phyloP scores from a whole-genome alignment of 2,113 vertebrate species.

The Corydoras sp. region DNA sequence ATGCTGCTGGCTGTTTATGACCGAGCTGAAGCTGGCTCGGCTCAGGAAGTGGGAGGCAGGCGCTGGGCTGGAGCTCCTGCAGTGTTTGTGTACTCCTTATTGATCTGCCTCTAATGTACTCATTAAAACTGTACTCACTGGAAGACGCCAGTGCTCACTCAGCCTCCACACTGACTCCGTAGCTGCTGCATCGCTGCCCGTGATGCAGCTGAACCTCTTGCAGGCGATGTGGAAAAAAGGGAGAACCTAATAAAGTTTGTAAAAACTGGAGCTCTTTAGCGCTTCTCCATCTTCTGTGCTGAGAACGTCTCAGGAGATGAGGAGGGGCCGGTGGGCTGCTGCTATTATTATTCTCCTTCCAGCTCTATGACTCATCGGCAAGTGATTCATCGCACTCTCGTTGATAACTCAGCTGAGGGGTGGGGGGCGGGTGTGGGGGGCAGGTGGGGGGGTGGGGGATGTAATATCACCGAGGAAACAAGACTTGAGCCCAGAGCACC shows the following conservation, averaged over 20 bases:
- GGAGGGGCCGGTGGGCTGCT: conserved; percentile 15
- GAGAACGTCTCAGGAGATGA: conserved; percentile 7
- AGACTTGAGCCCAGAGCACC: conserved; percentile 14
- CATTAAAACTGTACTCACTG: conserved; percentile 65
- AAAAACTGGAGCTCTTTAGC: not conserved
- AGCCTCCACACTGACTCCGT: not conserved
- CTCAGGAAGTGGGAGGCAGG: not conserved
- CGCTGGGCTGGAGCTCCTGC: conserved; percentile 17
- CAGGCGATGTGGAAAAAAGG: not conserved
- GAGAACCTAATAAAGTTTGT: not conserved
- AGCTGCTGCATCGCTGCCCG: not conserved
- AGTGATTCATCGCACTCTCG: conserved; percentile 46
- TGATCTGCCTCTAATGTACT: conserved; percentile 42
- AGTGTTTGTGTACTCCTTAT: conserved; percentile 34
- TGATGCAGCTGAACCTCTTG: not conserved
- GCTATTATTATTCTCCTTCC: conserved; percentile 47
- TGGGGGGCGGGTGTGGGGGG: conserved; percentile 23
- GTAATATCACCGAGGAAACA: conserved; percentile 34
- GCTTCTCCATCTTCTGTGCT: not conserved
- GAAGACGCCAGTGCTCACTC: conserved; percentile 57
- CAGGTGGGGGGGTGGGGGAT: conserved; percentile 25
- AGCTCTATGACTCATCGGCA: conserved; percentile 48
- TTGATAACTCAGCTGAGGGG: conserved; percentile 39
- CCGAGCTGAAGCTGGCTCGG: not conserved
- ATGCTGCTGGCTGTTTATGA: not conserved